phyloP scores from a whole-genome alignment of 2,888 invertebrate genomes.

The Caenorhabditis plicata region DNA sequence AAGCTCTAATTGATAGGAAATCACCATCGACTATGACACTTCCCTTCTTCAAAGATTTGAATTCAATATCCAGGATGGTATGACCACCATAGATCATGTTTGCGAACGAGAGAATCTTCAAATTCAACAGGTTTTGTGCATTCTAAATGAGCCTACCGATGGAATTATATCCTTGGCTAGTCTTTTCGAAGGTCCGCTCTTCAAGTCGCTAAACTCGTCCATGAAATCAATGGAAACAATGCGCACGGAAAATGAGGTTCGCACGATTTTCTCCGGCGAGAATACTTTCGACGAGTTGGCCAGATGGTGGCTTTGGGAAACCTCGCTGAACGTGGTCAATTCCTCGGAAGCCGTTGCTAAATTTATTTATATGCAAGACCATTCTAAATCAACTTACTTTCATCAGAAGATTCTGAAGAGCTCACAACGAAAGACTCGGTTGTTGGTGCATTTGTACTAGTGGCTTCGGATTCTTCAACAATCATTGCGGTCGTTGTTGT shows the following conservation, averaged over 20 bases:
- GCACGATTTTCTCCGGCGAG: conserved; percentile 16
- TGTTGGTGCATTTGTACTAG: neutral
- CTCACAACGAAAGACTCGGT: no score
- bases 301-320: no score
- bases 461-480: neutral
- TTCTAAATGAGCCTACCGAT: conserved; percentile 7
- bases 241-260: conserved; percentile 21
- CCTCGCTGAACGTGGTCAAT: no score
- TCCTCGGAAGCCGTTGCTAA: no score
- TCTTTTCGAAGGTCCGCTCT: conserved; percentile 26
- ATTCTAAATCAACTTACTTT: no score
- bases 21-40: conserved; percentile 22
- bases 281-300: conserved; percentile 26
- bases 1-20: conserved; percentile 17
- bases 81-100: conserved; percentile 11
- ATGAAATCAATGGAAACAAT: conserved; percentile 21
- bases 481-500: conserved; percentile 1
- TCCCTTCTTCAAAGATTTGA: conserved; percentile 17
- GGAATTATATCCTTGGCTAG: conserved; percentile 13
- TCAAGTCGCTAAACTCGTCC: conserved; percentile 18
- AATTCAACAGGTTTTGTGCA: neutral
- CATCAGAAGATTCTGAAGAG: no score
- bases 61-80: conserved; percentile 12
- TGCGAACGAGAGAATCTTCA: conserved; percentile 5
- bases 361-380: no score